Conservation (phyloP, 2,888 invertebrate genomes). For the Anaspis maculata region DNA sequence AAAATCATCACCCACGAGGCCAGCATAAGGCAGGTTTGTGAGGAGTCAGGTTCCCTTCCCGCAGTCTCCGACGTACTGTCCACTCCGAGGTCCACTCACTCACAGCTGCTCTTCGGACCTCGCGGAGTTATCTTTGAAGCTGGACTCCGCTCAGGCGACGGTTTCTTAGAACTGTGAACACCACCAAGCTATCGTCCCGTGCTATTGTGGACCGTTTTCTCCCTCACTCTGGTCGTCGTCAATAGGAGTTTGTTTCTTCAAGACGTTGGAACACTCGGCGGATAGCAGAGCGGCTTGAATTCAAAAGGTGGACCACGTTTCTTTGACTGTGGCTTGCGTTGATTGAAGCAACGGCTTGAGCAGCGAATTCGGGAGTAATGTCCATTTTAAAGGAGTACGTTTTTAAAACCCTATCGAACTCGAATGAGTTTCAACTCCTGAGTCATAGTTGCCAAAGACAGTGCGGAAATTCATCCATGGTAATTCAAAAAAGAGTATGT, state of each 20-base stretch:
- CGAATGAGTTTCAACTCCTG: slow-evolving; percentile 4
- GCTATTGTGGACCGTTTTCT: neutral
- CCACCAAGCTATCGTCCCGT: slow-evolving; percentile 4
- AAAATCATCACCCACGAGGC: slow-evolving; percentile 2
- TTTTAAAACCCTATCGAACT: neutral
- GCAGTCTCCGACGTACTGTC: slow-evolving; percentile 20
- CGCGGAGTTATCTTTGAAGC: slow-evolving; percentile 12
- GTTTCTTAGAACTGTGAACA: neutral
- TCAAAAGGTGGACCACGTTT: too few relatives aligned
- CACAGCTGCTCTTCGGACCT: slow-evolving; percentile 16
- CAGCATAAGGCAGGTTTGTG: slow-evolving; percentile 10
- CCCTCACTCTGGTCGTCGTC: neutral
- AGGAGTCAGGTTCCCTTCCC: slow-evolving; percentile 17
- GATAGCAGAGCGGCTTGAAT: too few relatives aligned
- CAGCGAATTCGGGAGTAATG: neutral
- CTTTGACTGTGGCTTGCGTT: too few relatives aligned
- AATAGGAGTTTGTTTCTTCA: too few relatives aligned
- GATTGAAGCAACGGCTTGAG: too few relatives aligned
- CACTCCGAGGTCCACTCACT: too few relatives aligned
- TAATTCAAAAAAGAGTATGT: too few relatives aligned
- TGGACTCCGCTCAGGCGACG: slow-evolving; percentile 1
- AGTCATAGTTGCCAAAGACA: too few relatives aligned
- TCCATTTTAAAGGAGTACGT: neutral
- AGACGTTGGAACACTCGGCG: neutral
- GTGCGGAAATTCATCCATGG: too few relatives aligned